These are phyloP conservation scores for Melanotaenia duboulayi DNA, from an alignment of 2,113 vertebrate species.

Conservation along the genomic window DNA sequence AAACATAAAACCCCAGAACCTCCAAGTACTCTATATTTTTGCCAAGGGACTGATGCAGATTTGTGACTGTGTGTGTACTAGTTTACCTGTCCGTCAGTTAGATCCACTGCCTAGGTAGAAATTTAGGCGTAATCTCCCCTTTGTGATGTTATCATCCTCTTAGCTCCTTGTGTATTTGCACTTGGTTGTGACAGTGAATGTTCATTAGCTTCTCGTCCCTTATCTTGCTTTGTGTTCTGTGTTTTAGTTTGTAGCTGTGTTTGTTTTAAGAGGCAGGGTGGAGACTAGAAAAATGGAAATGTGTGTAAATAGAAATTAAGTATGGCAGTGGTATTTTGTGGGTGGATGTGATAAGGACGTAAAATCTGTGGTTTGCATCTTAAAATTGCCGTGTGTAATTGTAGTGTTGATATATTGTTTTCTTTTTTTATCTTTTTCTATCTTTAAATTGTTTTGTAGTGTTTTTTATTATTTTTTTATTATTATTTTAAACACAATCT, in stretches of 20 bases:
- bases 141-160: conserved; percentile 69
- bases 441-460: not conserved
- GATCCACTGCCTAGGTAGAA: conserved; percentile 61
- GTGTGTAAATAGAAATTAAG: conserved; percentile 8
- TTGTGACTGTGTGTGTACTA: conserved; percentile 32
- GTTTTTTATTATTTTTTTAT: conserved; percentile 25
- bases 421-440: not conserved
- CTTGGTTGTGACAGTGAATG: conserved; percentile 72
- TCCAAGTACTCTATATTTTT: conserved; percentile 54
- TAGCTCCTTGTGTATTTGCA: conserved; percentile 75
- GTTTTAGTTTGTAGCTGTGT: conserved; percentile 42
- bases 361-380: conserved; percentile 47
- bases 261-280: conserved; percentile 19
- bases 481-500: conserved; percentile 12
- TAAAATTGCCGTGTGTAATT: conserved; percentile 21
- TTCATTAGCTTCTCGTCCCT: conserved; percentile 77
- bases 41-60: conserved; percentile 40
- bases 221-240: conserved; percentile 75
- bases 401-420: conserved; percentile 46
- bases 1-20: conserved; percentile 72
- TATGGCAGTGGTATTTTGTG: conserved; percentile 51
- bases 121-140: conserved; percentile 52
- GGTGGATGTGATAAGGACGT: conserved; percentile 39
- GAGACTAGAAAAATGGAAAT: not conserved
- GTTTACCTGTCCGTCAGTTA: conserved; percentile 32